Conservation (phyloP, 2,888 invertebrate genomes). For the Serrognathus titanus region DNA sequence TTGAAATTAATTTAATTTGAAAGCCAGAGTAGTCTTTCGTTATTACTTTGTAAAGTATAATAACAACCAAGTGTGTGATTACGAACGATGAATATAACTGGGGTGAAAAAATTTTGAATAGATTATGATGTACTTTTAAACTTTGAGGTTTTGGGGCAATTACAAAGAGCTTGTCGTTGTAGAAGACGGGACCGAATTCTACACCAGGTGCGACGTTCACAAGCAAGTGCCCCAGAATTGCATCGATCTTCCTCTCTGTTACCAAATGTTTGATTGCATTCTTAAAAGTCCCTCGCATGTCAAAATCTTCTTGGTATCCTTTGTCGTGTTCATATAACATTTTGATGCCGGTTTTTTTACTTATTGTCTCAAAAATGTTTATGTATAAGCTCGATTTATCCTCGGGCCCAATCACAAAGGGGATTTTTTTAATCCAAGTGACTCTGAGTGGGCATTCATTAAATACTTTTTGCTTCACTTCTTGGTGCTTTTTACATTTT, state of each 20-base stretch:
- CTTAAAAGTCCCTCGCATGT: constrained; percentile 3
- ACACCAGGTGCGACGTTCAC: constrained; percentile 24
- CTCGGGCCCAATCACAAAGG: no score
- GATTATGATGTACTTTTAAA: constrained; percentile 18
- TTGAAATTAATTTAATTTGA: background rate
- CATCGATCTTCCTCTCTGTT: constrained; percentile 9
- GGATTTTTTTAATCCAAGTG: no score
- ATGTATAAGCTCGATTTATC: no score
- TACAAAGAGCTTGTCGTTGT: constrained; percentile 18
- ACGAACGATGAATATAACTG: constrained; percentile 17
- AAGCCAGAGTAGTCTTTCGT: no score
- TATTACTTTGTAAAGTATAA: background rate
- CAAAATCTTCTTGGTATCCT: constrained; percentile 9
- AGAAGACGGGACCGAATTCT: constrained; percentile 23
- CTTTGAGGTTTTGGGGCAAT: constrained; percentile 17
- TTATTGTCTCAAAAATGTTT: constrained; percentile 7
- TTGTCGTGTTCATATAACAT: constrained; percentile 8
- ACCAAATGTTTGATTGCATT: constrained; percentile 5
- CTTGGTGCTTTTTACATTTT: no score
- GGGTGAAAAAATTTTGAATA: constrained; percentile 19
- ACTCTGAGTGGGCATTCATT: no score
- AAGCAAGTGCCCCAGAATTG: constrained; percentile 26
- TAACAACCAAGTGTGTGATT: background rate
- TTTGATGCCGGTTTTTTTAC: constrained; percentile 8
- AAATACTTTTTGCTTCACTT: no score